These are phyloP conservation scores for Acestrorhynchus altus DNA, from an alignment of 2,797 vertebrate genomes.

Conservation along the genomic window DNA sequence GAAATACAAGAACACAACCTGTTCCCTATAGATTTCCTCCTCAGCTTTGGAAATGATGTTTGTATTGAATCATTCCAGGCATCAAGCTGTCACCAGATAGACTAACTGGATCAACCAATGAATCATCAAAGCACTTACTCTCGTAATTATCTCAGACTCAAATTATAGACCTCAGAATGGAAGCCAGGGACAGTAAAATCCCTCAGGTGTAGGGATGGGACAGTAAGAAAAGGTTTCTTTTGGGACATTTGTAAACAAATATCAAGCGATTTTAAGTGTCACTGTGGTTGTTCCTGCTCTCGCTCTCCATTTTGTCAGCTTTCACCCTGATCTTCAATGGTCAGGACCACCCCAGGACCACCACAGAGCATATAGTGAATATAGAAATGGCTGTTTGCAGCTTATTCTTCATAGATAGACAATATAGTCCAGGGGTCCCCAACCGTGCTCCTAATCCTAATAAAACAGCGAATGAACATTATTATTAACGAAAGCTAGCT, in stretches of 20 bases:
- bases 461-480: not conserved
- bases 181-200: conserved; percentile 39
- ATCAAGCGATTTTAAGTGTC: not conserved
- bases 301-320: too few species aligned
- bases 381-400: too few species aligned
- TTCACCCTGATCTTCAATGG: too few species aligned
- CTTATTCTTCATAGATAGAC: too few species aligned
- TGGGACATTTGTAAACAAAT: not conserved
- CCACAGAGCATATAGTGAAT: too few species aligned
- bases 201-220: conserved; percentile 10
- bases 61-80: conserved; percentile 40
- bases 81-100: conserved; percentile 49
- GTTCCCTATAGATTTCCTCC: conserved; percentile 23
- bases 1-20: not conserved
- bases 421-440: too few species aligned
- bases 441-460: too few species aligned
- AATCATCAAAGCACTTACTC: conserved; percentile 53
- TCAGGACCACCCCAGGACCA: too few species aligned
- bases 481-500: too few species aligned
- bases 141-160: conserved; percentile 50
- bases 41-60: conserved; percentile 50
- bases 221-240: not conserved
- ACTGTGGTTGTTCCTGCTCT: too few species aligned
- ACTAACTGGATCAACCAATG: conserved; percentile 49
- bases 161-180: conserved; percentile 40